Evolutionary conservation across 2,797 vertebrate genomes (phyloP).

Genomic region (Hafferia zeledoni): DNA sequence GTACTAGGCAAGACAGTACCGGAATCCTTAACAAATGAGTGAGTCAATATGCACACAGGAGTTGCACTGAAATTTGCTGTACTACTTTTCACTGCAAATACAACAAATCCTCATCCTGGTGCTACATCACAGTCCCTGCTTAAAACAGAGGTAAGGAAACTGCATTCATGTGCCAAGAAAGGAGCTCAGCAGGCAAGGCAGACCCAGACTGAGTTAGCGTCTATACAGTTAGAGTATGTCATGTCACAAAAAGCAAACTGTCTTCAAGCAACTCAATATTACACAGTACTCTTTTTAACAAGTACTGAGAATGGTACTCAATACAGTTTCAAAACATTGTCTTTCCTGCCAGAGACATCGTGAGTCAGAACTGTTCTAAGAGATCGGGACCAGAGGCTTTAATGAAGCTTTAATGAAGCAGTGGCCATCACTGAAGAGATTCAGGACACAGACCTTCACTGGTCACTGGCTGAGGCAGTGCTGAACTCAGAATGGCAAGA

Average conservation of each 20-base stretch:
- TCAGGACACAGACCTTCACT: background rate
- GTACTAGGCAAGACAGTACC: background rate
- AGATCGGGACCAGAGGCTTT: background rate
- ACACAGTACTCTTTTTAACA: background rate
- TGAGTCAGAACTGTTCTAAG: background rate
- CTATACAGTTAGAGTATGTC: background rate
- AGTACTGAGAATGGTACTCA: background rate
- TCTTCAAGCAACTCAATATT: background rate
- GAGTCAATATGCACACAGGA: background rate
- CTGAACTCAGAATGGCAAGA: background rate
- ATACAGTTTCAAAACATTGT: background rate
- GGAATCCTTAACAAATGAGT: background rate
- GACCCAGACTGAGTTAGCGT: background rate
- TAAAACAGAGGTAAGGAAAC: background rate
- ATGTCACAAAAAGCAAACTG: background rate
- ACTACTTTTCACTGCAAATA: background rate
- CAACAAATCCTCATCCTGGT: background rate
- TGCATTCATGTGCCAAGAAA: background rate
- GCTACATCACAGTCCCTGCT: background rate
- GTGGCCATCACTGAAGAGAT: background rate
- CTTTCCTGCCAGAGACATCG: background rate
- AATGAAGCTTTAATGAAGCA: background rate
- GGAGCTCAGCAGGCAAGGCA: background rate
- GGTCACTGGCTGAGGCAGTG: background rate
- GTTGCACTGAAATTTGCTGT: background rate